Evolutionary conservation across 2,888 invertebrate genomes (phyloP), one percentile per base, ranked within the genome.

Genomic region (Morinoia aosen): DNA sequence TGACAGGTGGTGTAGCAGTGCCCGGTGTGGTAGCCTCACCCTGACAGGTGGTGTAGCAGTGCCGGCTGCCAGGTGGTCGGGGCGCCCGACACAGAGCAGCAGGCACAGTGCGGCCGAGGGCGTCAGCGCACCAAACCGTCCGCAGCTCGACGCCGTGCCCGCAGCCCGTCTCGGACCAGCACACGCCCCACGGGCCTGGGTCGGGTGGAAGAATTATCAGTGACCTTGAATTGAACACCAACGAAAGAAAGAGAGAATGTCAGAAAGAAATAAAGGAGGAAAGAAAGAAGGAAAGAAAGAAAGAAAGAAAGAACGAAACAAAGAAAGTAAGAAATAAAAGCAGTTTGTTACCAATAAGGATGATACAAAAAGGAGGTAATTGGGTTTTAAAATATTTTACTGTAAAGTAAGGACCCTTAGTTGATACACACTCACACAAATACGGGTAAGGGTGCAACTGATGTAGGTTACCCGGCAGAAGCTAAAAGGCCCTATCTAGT

Each of bases 51-150:
- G 95, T 94, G 95, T 95, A 96, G 40, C 96, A 96, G 39, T 95
- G 58, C 56, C 95, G 91, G 58, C 94, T 95, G 95, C 95, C 95
- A 4, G 95, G 88, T 12, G 96, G 96, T 16, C 90, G 93, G 25
- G 95, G 94, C 8, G 90, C 58, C 12, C 25, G 25, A 88, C 96
- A 96, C 76, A 96, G 95, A n/a, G 95, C 56, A 93, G 96, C 95
- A 10, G 96, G 96, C 16, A 96, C 96, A 56, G 96, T 95, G 58
- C 96, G 94, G 2, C 93, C 91, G 25, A 40, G 58, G 39, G 58
- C 19, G 95, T 96, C 96, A 0, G 94, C 95, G 95, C 96, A 96
- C 96, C 96, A 96, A 25, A 96, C 96, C 0, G 95, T 96, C 58
- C 96, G 48, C 90, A 96, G 96, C 91, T 96, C 96, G 10, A 88